Base-by-base conservation (phyloP, 2,113 vertebrate genomes). In the Vireo altiloquus region DNA sequence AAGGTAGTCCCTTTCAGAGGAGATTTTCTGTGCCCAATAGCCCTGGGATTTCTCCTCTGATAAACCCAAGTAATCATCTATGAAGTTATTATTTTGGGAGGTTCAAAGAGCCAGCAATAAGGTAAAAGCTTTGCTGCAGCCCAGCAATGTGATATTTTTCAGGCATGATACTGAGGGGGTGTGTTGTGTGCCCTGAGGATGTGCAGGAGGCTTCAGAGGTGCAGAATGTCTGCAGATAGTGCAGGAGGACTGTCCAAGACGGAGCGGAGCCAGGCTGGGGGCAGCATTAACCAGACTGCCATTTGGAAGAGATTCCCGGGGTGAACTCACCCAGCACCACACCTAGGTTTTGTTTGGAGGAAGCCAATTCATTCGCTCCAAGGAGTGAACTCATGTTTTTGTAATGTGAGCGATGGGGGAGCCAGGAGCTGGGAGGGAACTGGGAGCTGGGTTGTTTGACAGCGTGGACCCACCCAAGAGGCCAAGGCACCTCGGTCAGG, bases 241-340 rank as follows among this genome's bases (percentile, higher is more conserved):
- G 33, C 65, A 44, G 71, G 56, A 84, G 33, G 40, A 80, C 57
- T 85, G 59, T 93, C 85, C 70, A 64, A 69, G 56, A 31, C 0
- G 0, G 59, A 85, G 24, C 0, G 0, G 90, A 82, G 90, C 92
- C 90, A 82, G 75, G 46, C 71, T 63, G 57, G 65, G 90, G 90
- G 87, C 90, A 85, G 92, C 44, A 13, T 37, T 64, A 75, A 87
- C 61, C 90, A 91, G 95, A 64, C 84, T 94, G 82, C 94, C 20
- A 16, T 85, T 96, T 96, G 96, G 96, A 96, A 96, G 68, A 44
- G 85, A 60, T 90, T 95, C 78, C 88, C 0, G 3, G 94, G 92
- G 92, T 96, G 95, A 96, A 94, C 95, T 96, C 94, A 93, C 88
- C 95, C 94, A 90, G 96, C 96, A 93, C 96, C 96, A 96, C 96